A percentile compares a stretch with the other conserved stretches of the same genome.
These are phyloP conservation scores for Gryllus bimaculatus DNA, from an alignment of 1,140 invertebrate genomes.

Conservation along the genomic window DNA sequence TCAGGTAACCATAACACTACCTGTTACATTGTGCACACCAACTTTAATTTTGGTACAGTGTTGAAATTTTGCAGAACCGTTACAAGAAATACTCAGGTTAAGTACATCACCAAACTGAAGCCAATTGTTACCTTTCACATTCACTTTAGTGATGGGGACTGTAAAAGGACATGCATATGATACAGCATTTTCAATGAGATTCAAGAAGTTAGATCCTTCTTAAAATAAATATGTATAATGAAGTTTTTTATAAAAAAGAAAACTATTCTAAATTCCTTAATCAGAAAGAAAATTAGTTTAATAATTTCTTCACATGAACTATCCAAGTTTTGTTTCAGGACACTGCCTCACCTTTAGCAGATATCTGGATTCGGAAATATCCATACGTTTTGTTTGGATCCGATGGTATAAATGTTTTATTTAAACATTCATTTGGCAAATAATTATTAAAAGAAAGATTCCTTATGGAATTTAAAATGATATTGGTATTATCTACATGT, in stretches of 20 bases:
- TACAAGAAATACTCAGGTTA: constrained; percentile 57
- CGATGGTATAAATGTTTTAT: constrained; percentile 45
- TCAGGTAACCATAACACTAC: constrained; percentile 45
- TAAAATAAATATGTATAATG: no score
- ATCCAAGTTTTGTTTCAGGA: not conserved
- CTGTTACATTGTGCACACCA: constrained; percentile 66
- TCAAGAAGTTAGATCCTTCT: no score
- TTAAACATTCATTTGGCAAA: constrained; percentile 48
- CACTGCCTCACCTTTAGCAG: constrained; percentile 11
- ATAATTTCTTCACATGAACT: constrained; percentile 17
- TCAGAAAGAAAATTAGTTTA: constrained; percentile 1
- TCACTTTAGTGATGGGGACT: constrained; percentile 58
- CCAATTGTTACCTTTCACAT: constrained; percentile 63
- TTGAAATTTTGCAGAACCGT: constrained; percentile 55
- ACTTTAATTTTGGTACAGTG: constrained; percentile 48
- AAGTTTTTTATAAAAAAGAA: no score
- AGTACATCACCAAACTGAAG: constrained; percentile 66
- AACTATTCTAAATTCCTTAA: no score
- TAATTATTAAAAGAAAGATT: not conserved
- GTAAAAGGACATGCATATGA: constrained; percentile 28
- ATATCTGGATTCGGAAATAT: constrained; percentile 39
- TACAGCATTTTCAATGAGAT: no score
- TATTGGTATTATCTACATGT: no score
- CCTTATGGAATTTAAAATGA: no score
- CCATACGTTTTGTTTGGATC: constrained; percentile 60